These are phyloP conservation scores for Oryzias woworae DNA, from an alignment of 2,113 vertebrate species.

Conservation along the genomic window DNA sequence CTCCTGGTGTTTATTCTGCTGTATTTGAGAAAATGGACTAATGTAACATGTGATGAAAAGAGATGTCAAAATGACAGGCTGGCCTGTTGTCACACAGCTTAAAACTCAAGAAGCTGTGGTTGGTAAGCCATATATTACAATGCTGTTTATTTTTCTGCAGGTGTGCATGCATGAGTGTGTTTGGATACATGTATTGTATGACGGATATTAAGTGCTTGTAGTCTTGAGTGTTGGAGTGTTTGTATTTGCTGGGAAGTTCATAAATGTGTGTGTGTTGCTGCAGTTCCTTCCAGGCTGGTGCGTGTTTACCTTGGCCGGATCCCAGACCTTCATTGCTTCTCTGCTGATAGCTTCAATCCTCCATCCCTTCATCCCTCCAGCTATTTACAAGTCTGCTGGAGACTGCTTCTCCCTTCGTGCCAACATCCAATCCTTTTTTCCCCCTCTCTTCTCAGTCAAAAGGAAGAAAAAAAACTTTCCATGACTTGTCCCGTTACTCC, in stretches of 20 bases:
- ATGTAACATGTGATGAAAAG: slow-evolving; percentile 71
- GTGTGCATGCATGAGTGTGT: slow-evolving; percentile 41
- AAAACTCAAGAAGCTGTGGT: slow-evolving; percentile 59
- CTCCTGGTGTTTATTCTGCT: slow-evolving; percentile 53
- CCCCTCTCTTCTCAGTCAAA: slow-evolving; percentile 10
- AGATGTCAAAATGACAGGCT: slow-evolving; percentile 56
- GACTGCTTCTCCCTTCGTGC: slow-evolving; percentile 62
- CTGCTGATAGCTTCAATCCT: slow-evolving; percentile 77
- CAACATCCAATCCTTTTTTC: slow-evolving; percentile 53
- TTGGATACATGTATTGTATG: slow-evolving; percentile 16
- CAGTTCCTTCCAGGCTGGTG: slow-evolving; percentile 63
- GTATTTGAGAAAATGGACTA: slow-evolving; percentile 55
- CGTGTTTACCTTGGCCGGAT: slow-evolving; percentile 78
- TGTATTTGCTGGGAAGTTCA: slow-evolving; percentile 21
- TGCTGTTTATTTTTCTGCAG: slow-evolving; percentile 46
- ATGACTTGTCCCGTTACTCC: slow-evolving; percentile 9
- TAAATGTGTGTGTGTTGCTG: slow-evolving; percentile 15
- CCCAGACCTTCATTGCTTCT: slow-evolving; percentile 79
- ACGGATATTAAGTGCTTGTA: slow-evolving; percentile 29
- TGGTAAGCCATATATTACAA: slow-evolving; percentile 24
- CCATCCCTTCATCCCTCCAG: slow-evolving; percentile 62
- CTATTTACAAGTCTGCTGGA: slow-evolving; percentile 76
- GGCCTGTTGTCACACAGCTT: slow-evolving; percentile 66
- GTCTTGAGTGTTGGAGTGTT: slow-evolving; percentile 22
- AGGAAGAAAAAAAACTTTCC: slow-evolving; percentile 1